phyloP scores from a whole-genome alignment of 1,140 invertebrate genomes.

The Batillaria attramentaria region DNA sequence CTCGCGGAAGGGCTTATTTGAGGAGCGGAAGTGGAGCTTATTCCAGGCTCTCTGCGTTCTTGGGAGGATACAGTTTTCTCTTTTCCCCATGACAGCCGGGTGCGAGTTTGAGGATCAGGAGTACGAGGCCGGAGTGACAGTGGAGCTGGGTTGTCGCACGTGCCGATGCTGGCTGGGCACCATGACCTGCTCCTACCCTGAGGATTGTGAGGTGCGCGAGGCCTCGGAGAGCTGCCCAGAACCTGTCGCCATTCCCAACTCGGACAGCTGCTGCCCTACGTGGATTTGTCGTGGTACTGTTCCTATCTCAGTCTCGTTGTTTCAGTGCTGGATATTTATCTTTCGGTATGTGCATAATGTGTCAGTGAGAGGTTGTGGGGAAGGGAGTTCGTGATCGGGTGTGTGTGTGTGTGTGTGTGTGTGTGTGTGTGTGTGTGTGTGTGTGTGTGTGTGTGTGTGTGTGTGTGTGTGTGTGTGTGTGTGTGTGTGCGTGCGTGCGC shows the following conservation, averaged over 20 bases:
- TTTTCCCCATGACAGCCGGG: too few species aligned
- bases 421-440: neutral
- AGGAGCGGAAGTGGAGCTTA: neutral
- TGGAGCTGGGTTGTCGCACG: conserved; percentile 28
- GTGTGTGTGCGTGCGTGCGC: neutral
- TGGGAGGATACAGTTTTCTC: too few species aligned
- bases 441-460: neutral
- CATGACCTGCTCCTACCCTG: conserved; percentile 20
- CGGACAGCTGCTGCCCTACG: conserved; percentile 31
- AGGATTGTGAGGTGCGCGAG: conserved; percentile 28
- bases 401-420: neutral
- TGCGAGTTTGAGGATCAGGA: neutral
- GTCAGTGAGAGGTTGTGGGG: neutral
- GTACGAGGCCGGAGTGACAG: conserved; percentile 18
- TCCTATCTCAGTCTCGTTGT: neutral
- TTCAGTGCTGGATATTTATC: neutral
- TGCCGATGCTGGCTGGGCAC: conserved; percentile 32
- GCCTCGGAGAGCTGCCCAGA: conserved; percentile 17
- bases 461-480: neutral
- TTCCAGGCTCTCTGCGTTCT: neutral
- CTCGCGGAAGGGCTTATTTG: neutral
- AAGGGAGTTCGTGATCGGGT: neutral
- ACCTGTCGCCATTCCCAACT: conserved; percentile 7
- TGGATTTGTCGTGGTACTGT: conserved; percentile 36
- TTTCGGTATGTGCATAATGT: neutral